Percentiles rank a stretch among this genome's conserved stretches.
Evolutionary conservation across 2,888 invertebrate species (phyloP).

Genomic region (Pseudolycoriella hygida): DNA sequence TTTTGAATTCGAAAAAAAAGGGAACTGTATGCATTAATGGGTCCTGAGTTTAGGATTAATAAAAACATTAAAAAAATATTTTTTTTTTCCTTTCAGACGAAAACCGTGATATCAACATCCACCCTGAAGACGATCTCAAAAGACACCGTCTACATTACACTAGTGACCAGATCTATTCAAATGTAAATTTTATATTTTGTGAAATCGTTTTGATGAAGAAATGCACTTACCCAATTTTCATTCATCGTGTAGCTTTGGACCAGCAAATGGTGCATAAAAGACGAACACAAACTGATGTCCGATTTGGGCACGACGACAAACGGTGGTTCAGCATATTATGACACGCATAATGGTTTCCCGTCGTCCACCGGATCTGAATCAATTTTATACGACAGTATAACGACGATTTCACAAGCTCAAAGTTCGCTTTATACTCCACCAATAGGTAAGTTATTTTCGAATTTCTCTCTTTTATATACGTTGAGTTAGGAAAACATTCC

Average conservation of each 20-base stretch:
- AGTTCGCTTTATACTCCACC: constrained; percentile 61
- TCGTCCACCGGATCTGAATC: constrained; percentile 30
- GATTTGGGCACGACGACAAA: constrained; percentile 43
- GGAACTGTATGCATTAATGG: too few species aligned
- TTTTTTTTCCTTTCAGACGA: constrained; percentile 40
- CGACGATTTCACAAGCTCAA: constrained; percentile 56
- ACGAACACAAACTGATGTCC: constrained; percentile 73
- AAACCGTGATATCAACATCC: constrained; percentile 73
- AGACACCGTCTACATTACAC: constrained; percentile 76
- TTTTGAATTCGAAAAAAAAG: too few species aligned
- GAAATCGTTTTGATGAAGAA: not conserved
- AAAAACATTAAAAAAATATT: too few species aligned
- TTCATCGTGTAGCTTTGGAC: constrained; percentile 57
- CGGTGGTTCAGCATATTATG: constrained; percentile 34
- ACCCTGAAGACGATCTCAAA: constrained; percentile 75
- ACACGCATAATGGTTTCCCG: constrained; percentile 29
- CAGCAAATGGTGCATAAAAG: constrained; percentile 80
- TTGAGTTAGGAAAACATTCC: not conserved
- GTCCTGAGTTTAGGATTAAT: too few species aligned
- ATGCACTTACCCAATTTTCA: constrained; percentile 9
- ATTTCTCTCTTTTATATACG: constrained; percentile 16
- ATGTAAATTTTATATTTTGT: constrained; percentile 41
- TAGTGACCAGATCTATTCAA: constrained; percentile 77
- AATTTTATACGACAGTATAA: constrained; percentile 50
- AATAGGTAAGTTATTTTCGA: constrained; percentile 48